Evolutionary conservation across 2,797 vertebrate species (phyloP).

Genomic region (Cuniculus paca): DNA sequence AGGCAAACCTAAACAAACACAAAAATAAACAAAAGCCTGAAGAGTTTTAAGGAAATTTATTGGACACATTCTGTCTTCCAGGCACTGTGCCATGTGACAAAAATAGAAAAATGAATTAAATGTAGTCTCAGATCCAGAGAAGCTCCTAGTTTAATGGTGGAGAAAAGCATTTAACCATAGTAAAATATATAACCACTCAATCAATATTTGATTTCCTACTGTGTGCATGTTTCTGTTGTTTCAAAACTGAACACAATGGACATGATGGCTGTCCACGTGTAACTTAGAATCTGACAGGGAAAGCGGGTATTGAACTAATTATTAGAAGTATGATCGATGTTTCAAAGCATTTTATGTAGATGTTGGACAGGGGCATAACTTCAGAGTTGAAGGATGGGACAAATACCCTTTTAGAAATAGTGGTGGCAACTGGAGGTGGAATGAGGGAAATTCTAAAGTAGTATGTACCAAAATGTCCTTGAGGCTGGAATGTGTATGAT

Average conservation of each 20-base stretch:
- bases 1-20: conserved; percentile 50
- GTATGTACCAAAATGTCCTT: neutral
- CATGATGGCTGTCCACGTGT: neutral
- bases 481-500: neutral
- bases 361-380: neutral
- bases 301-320: neutral
- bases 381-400: neutral
- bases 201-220: neutral
- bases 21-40: conserved; percentile 55
- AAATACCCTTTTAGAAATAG: conserved; percentile 42
- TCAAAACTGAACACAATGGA: neutral
- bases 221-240: neutral
- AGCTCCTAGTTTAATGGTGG: neutral
- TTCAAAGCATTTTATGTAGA: neutral
- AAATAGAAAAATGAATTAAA: conserved; percentile 56
- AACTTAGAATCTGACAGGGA: neutral
- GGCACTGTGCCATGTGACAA: conserved; percentile 10
- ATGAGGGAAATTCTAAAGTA: neutral
- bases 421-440: neutral
- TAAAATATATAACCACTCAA: neutral
- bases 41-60: conserved; percentile 43
- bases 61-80: conserved; percentile 46
- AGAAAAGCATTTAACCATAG: neutral
- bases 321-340: neutral
- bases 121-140: neutral